These are phyloP conservation scores for Mycalesis mineus DNA, from an alignment of 2,888 invertebrate species.

Conservation along the genomic window DNA sequence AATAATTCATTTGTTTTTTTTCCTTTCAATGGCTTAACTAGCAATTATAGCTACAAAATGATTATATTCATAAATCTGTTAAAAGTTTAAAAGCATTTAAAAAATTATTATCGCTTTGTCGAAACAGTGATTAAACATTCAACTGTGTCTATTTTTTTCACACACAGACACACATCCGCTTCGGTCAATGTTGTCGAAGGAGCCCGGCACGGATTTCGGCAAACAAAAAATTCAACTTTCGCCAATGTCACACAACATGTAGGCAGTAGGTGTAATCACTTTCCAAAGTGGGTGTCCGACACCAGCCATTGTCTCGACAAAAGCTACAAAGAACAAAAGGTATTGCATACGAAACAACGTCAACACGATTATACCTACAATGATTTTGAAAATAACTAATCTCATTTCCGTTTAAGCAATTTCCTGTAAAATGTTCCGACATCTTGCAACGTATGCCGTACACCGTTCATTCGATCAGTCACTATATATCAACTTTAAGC, in stretches of 20 bases:
- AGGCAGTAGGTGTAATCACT: conserved; percentile 48
- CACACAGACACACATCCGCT: conserved; percentile 25
- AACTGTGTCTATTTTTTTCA: conserved; percentile 13
- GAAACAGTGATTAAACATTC: conserved; percentile 10
- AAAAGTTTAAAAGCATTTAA: not conserved
- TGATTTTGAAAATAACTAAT: not conserved
- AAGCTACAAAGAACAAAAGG: conserved; percentile 61
- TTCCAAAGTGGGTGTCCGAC: conserved; percentile 62
- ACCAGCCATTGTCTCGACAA: conserved; percentile 62
- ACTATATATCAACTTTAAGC: not conserved
- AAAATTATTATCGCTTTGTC: not conserved
- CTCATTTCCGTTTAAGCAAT: no score
- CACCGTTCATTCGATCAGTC: no score
- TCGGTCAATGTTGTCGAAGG: conserved; percentile 50
- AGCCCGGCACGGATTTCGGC: conserved; percentile 43
- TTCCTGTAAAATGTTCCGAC: no score
- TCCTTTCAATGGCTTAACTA: no score
- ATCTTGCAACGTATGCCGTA: no score
- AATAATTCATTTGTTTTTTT: no score
- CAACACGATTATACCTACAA: conserved; percentile 17
- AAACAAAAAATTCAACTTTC: conserved; percentile 62
- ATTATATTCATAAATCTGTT: not conserved
- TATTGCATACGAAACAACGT: conserved; percentile 40
- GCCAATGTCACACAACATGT: conserved; percentile 49
- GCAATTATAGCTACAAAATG: not conserved